Evolutionary conservation across 2,797 vertebrate genomes (phyloP), one percentile per base, ranked within the genome.

Genomic region (Thripadectes ignobilis): DNA sequence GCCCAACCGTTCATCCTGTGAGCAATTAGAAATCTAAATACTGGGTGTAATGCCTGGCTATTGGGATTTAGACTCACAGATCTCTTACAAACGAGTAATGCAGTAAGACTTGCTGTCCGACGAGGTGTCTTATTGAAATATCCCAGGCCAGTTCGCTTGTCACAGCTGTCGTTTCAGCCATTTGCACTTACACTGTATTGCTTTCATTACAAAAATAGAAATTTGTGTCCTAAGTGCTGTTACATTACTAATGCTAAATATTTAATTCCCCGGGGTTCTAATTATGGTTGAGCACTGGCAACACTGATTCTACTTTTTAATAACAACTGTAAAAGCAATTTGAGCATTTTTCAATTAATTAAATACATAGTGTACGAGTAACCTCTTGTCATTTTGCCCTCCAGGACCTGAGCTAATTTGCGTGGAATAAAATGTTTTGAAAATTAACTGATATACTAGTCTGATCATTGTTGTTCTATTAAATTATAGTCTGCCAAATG

Each of bases 321-420:
- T 99, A 99, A 99, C 99, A 99, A 99, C 99, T 99, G 99, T 99
- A 99, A 99, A 99, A 99, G 99, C 99, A 99, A 99, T 99, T 98
- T 99, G 98, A 99, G 99, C 99, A 99, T 99, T 99, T 99, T 99
- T 99, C 99, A 99, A 99, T 99, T 99, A 99, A 99, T 99, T 99
- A 99, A 99, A 99, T 99, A 99, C 99, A 99, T 98, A 99, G 98
- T 98, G 98, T 99, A 98, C 98, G 98, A 98, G 99, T 99, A 99
- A 99, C 99, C 99, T 99, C 99, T 99, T 99, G 99, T 99, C 99
- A 99, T 99, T 98, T 98, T 99, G 99, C 99, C 99, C 99, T 99
- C 98, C 98, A 99, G 99, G 99, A 99, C 99, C 98, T 97, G 96
- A 98, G 98, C 98, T 99, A 99, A 99, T 99, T 99, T 99, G 99